Conservation (phyloP, 2,113 vertebrate genomes). For the Cinclus cinclus region DNA sequence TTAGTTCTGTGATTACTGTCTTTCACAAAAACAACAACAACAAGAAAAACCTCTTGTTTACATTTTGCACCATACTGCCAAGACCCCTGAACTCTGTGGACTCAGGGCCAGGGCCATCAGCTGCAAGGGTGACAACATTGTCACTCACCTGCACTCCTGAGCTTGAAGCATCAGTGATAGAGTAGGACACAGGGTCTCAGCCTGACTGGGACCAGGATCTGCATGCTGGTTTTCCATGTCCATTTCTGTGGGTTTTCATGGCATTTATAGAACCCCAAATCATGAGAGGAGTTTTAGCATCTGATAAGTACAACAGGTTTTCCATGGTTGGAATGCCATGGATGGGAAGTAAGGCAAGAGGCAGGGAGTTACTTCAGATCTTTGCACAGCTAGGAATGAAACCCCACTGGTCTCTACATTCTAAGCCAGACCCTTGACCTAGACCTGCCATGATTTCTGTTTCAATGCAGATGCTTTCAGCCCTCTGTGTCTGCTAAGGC, state of each 20-base stretch:
- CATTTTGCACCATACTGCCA: neutral
- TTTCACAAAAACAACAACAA: neutral
- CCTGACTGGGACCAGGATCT: neutral
- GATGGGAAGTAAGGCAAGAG: neutral
- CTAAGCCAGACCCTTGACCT: neutral
- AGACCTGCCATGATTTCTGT: neutral
- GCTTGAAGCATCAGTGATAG: neutral
- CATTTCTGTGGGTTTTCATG: neutral
- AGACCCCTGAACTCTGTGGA: neutral
- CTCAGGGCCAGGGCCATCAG: neutral
- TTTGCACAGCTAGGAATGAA: neutral
- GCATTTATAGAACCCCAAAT: neutral
- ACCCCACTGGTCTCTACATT: neutral
- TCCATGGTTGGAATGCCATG: fast-evolving
- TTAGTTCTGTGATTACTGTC: neutral
- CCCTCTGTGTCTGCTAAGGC: neutral
- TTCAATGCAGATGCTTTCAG: neutral
- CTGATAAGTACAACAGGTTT: neutral
- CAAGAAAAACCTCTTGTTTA: neutral
- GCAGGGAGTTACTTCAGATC: neutral
- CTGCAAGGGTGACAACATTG: neutral
- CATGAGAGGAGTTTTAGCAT: neutral
- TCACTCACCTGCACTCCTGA: neutral
- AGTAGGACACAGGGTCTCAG: neutral
- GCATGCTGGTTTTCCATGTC: neutral